These are phyloP conservation scores for Macrosiphum euphorbiae DNA, from an alignment of 2,888 invertebrate genomes.

Conservation along the genomic window DNA sequence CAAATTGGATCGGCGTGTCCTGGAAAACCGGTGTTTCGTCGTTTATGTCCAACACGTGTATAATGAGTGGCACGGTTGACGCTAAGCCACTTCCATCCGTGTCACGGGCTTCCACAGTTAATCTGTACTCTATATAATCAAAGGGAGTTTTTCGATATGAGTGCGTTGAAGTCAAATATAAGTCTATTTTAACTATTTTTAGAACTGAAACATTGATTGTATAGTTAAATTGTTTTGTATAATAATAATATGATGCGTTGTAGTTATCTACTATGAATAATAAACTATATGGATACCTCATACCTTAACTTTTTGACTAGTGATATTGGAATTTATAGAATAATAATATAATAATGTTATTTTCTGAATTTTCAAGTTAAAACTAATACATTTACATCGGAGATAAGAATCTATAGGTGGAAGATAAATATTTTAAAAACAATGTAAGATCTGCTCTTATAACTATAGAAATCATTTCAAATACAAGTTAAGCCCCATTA, in stretches of 20 bases:
- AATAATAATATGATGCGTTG: neutral
- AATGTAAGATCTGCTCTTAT: neutral
- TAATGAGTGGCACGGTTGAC: slow-evolving; percentile 80
- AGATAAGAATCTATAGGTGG: neutral
- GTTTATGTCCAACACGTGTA: slow-evolving; percentile 82
- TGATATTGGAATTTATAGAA: neutral
- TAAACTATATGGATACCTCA: neutral
- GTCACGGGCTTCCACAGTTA: slow-evolving; percentile 90
- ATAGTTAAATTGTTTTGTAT: neutral
- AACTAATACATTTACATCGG: neutral
- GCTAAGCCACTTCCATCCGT: slow-evolving; percentile 85
- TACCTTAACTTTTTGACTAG: neutral
- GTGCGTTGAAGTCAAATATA: neutral
- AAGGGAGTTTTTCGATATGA: neutral
- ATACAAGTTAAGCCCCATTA: neutral
- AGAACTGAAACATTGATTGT: neutral
- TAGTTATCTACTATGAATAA: neutral
- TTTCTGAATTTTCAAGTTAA: neutral
- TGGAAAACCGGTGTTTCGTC: slow-evolving; percentile 90
- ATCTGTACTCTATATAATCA: slow-evolving; percentile 75
- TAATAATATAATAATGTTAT: neutral
- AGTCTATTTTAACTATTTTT: neutral
- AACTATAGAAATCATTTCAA: neutral
- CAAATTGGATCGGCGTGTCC: slow-evolving; percentile 83
- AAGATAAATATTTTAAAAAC: neutral